phyloP scores from a whole-genome alignment of 2,113 vertebrate species.

The Phalacrocorax aristotelis region DNA sequence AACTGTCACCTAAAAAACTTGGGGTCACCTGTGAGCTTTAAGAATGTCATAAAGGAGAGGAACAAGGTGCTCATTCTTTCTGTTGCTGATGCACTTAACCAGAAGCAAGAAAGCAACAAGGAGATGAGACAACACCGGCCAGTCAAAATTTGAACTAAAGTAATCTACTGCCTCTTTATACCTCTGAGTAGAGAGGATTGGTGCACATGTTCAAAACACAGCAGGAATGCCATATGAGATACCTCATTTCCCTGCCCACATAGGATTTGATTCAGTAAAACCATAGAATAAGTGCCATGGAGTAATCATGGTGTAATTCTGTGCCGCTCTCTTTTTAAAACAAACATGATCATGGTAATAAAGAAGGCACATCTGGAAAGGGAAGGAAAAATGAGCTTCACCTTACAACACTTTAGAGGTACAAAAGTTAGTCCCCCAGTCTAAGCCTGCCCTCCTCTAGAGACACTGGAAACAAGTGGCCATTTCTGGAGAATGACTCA shows the following conservation, averaged over 20 bases:
- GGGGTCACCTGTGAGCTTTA: neutral
- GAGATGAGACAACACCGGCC: neutral
- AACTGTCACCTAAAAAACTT: neutral
- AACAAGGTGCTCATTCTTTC: neutral
- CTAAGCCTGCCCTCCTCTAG: neutral
- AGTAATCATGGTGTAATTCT: neutral
- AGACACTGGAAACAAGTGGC: neutral
- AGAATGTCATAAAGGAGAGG: neutral
- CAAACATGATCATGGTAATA: neutral
- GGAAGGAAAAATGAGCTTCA: neutral
- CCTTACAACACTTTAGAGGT: neutral
- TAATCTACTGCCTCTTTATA: neutral
- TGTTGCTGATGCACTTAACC: neutral
- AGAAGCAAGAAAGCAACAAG: neutral
- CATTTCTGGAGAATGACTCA: slow-evolving; percentile 1
- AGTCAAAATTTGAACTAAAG: neutral
- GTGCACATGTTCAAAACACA: neutral
- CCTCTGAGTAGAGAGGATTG: neutral
- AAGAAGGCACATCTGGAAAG: neutral
- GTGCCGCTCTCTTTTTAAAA: neutral
- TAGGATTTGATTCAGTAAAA: neutral
- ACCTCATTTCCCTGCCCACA: neutral
- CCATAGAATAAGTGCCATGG: neutral
- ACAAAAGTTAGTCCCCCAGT: neutral
- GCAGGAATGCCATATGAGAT: neutral